These are phyloP conservation scores for Microcebus jonahi DNA, from an alignment of 2,113 vertebrate genomes.

Conservation along the genomic window DNA sequence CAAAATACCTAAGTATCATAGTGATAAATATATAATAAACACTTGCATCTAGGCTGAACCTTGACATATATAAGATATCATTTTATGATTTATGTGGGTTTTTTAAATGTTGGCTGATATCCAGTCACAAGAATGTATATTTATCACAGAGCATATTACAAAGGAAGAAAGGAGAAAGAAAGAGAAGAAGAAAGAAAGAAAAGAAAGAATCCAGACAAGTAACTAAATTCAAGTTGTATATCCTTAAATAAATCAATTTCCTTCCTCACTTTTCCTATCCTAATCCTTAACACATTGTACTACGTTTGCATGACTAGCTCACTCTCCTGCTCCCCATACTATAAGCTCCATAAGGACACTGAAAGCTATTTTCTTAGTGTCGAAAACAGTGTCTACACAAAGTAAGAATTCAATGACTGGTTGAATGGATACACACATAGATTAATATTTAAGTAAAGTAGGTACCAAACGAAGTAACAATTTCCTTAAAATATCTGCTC, in stretches of 20 bases:
- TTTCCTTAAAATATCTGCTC: background rate
- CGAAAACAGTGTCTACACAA: background rate
- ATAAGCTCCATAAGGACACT: background rate
- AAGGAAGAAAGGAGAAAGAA: too few relatives aligned
- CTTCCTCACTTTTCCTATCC: background rate
- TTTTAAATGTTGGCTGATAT: conserved; percentile 60
- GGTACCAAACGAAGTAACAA: background rate
- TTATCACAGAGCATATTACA: conserved; percentile 59
- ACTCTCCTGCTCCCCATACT: background rate
- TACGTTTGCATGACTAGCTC: background rate
- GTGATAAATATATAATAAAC: conserved; percentile 78
- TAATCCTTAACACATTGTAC: background rate
- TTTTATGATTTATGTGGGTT: conserved; percentile 65
- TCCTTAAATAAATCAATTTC: background rate
- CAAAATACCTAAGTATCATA: conserved; percentile 70
- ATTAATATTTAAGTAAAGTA: background rate
- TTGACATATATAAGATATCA: conserved; percentile 74
- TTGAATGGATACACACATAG: background rate
- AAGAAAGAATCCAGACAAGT: background rate
- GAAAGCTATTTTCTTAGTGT: background rate
- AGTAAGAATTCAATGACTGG: background rate
- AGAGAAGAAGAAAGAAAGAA: background rate
- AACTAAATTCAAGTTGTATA: conserved; percentile 29
- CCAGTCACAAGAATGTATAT: conserved; percentile 77
- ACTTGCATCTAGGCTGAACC: conserved; percentile 71